phyloP scores from a whole-genome alignment of 2,888 invertebrate genomes.

The Lapara coniferarum region DNA sequence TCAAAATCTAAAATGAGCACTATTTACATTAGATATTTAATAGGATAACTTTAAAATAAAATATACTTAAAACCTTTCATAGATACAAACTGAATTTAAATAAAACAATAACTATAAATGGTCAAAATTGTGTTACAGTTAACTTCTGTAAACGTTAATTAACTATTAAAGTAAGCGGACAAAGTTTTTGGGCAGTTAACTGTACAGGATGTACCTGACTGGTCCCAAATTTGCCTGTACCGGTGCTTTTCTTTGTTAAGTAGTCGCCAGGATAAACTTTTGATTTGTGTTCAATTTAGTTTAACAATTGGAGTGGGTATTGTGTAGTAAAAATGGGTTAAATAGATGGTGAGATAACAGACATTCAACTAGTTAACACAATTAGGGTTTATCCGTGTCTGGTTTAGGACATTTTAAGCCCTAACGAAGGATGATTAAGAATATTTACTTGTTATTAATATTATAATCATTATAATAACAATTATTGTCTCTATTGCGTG shows the following conservation, averaged over 20 bases:
- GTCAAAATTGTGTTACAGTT: not conserved
- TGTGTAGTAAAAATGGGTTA: not conserved
- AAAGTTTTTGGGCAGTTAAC: not conserved
- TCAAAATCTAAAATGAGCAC: too few relatives aligned
- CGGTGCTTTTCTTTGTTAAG: constrained; percentile 20
- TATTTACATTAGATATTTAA: too few relatives aligned
- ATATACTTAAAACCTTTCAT: too few relatives aligned
- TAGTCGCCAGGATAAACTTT: constrained; percentile 3
- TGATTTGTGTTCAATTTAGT: constrained; percentile 19
- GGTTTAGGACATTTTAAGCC: too few relatives aligned
- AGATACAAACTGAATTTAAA: too few relatives aligned
- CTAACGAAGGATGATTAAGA: too few relatives aligned
- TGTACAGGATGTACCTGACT: not conserved
- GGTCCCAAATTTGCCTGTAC: constrained; percentile 4
- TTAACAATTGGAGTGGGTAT: constrained; percentile 8
- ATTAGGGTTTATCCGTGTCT: too few relatives aligned
- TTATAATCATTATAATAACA: too few relatives aligned
- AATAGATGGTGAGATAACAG: not conserved
- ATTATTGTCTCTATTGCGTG: too few relatives aligned
- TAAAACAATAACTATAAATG: too few relatives aligned
- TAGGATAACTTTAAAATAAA: too few relatives aligned
- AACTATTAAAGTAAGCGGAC: constrained; percentile 2
- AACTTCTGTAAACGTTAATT: constrained; percentile 8
- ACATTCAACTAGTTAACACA: not conserved
- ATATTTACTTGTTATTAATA: too few relatives aligned